phyloP scores from a whole-genome alignment of 2,888 invertebrate species.

The Tetanocera ferruginea region DNA sequence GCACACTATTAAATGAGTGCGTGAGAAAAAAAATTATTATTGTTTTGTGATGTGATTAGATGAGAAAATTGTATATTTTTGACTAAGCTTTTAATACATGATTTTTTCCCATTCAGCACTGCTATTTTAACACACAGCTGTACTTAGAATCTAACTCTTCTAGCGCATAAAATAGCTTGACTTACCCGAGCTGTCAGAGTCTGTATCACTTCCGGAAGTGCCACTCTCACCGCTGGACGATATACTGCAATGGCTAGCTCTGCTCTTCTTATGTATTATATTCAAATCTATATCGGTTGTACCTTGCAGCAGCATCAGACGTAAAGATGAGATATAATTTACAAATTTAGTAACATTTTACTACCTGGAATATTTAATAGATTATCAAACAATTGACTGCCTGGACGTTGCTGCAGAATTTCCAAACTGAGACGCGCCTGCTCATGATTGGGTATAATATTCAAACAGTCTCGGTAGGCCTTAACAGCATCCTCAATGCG shows the following conservation, averaged over 20 bases:
- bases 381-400: conserved; percentile 42
- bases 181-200: conserved; percentile 43
- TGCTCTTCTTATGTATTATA: conserved; percentile 69
- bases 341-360: not conserved
- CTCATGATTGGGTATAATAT: conserved; percentile 87
- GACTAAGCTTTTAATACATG: too few species aligned
- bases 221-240: conserved; percentile 55
- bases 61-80: too few species aligned
- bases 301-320: conserved; percentile 19
- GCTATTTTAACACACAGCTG: too few species aligned
- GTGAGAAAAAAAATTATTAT: too few species aligned
- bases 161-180: not conserved
- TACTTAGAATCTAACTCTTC: too few species aligned
- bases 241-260: not conserved
- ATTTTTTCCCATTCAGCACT: too few species aligned
- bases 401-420: conserved; percentile 79
- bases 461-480: conserved; percentile 86
- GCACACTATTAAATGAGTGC: too few species aligned
- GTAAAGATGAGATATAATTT: conserved; percentile 8
- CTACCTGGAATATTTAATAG: conserved; percentile 44
- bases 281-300: conserved; percentile 64
- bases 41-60: too few species aligned
- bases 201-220: conserved; percentile 44
- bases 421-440: conserved; percentile 88
- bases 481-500: conserved; percentile 88